Evolutionary conservation across 2,888 invertebrate genomes (phyloP), one percentile per base, ranked within the genome.

Genomic region (Leptopilina syphax): DNA sequence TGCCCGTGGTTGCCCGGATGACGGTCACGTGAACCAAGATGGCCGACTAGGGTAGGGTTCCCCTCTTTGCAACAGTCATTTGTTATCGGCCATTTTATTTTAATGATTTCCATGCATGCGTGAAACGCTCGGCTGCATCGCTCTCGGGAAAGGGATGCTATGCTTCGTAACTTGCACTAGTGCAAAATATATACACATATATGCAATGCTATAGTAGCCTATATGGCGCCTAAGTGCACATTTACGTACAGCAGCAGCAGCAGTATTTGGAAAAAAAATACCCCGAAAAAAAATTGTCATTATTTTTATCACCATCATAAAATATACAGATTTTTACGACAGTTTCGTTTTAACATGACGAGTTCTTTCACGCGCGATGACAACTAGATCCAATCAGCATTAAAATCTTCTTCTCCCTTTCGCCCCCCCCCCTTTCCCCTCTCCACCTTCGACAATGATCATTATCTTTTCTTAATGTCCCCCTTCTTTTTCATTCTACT

Each of bases 41-140:
- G 92, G 92, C 92, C 89, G 91, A 83, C 85, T 85, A 81, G 85
- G 84, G 84, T 84, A 86, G 85, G 86, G 87, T 88, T 88, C 83
- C 88, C 89, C 87, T 88, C 87, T 90, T 90, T 89, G 87, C 89
- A 90, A 90, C 91, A 91, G 91, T 92, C 92, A 92, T 92, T 92
- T 90, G 91, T 91, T 91, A 91, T 91, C 91, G 90, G 91, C 91
- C 91, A 92, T 92, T 92, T 92, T 92, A 92, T 91, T 92, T 92
- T 92, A 91, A 92, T 92, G 91, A 92, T 92, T 92, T 91, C 89
- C 91, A 91, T 91, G 91, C 91, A 91, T 90, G 91, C 91, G 91
- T 91, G 91, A 91, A 91, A 90, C 90, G 89, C 90, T 90, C 85
- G 85, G 90, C 86, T 88, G 89, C 87, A 86, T 87, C 86, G 86